Percentiles rank a stretch among this genome's conserved stretches.
These are phyloP conservation scores for Diabrotica undecimpunctata DNA, from an alignment of 1,140 invertebrate species.

Conservation along the genomic window DNA sequence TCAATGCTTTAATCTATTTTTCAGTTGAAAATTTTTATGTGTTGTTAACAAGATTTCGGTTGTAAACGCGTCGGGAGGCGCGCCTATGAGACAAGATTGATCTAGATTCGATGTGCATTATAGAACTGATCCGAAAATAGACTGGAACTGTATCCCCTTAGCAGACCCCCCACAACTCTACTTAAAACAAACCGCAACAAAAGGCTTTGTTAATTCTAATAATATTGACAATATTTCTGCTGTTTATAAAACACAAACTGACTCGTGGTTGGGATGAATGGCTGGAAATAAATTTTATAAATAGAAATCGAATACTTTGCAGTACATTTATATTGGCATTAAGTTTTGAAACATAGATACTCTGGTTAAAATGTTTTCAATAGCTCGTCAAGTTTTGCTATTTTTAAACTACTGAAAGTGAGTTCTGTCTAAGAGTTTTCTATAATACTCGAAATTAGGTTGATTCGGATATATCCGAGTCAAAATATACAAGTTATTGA, in stretches of 20 bases:
- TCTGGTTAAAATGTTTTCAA: slow-evolving; percentile 3
- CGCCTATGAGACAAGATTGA: background rate
- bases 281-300: slow-evolving; percentile 3
- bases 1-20: no score
- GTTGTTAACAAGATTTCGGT: no score
- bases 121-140: background rate
- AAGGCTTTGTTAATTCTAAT: background rate
- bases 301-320: slow-evolving; percentile 2
- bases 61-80: background rate
- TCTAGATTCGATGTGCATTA: background rate
- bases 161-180: background rate
- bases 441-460: background rate
- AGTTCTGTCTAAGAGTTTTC: background rate
- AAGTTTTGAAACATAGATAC: slow-evolving; percentile 1
- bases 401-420: background rate
- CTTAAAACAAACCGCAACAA: slow-evolving; percentile 2
- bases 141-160: slow-evolving; percentile 2
- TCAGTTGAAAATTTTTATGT: no score
- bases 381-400: background rate
- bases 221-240: background rate
- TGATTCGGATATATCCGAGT: background rate
- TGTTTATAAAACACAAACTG: slow-evolving; percentile 1
- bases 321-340: slow-evolving; percentile 1
- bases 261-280: background rate
- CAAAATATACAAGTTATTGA: no score